Evolutionary conservation across 2,888 invertebrate species (phyloP), one percentile per base, ranked within the genome.

Genomic region (Oxystoma pomonae): DNA sequence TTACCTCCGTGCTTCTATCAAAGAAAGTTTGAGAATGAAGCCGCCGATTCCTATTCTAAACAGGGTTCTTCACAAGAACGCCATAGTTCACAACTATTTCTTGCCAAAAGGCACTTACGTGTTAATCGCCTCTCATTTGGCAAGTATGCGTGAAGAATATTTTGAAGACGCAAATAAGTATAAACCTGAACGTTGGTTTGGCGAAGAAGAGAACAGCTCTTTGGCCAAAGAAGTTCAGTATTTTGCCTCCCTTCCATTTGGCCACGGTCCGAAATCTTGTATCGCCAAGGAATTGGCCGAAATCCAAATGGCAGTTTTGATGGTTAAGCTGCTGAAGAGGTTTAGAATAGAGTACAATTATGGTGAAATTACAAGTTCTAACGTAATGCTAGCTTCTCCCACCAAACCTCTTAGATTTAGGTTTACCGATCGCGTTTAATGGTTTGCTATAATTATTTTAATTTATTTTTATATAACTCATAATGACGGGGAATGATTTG

Each of bases 271-370:
- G 1, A 83, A 86, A 64, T 84, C 86, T 61, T 88, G 88, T 67
- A 70, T 88, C 21, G 88, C 86, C 0, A 85, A 85, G 72, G 84
- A 83, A 67, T 78, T 88, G 61, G 86, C 88, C 0, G 86, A 87
- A 74, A 81, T 82, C 61, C 82, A 87, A 80, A 80, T 88, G 68
- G 82, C 84, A 56, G 68, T 86, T 51, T 74, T 88, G 17, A 81
- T 85, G 9, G 79, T 84, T 19, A 85, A 84, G 81, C 71, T 88
- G 61, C 68, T 88, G 60, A 83, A 84, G 68, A 85, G 85, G 72
- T 89, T 84, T 73, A 84, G 82, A 73, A 77, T 89, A 57, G 87
- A 88, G 72, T 89, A 88, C 72, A 86, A 88, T 72, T 88, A 89
- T 74, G 87, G 86, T 16, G 87, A 87, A 64, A 84, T 89, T 57